Evolutionary conservation across 2,113 vertebrate species (phyloP).

Genomic region (Cyphomyrus discorhynchus): DNA sequence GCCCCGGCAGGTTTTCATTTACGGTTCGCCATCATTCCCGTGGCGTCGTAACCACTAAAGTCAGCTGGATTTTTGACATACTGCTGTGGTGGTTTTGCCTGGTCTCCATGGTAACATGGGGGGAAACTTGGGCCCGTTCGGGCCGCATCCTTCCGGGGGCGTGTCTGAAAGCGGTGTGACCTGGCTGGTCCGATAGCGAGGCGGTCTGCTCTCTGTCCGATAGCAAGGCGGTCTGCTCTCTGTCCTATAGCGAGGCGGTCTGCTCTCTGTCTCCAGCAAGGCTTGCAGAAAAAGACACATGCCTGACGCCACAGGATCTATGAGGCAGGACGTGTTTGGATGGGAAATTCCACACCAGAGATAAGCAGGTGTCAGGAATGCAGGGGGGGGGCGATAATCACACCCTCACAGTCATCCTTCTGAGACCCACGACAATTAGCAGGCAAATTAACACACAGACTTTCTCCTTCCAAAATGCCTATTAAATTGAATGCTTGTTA

Average conservation of each 20-base stretch:
- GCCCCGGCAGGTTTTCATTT: neutral
- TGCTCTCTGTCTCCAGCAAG: neutral
- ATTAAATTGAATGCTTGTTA: neutral
- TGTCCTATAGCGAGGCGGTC: neutral
- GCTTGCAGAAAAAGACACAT: neutral
- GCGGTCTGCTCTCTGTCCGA: neutral
- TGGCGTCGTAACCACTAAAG: neutral
- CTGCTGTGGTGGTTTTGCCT: neutral
- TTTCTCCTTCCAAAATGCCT: neutral
- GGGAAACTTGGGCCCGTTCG: neutral
- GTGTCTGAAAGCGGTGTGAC: neutral
- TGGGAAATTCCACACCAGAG: conserved; percentile 2
- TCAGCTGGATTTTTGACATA: neutral
- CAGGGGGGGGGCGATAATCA: neutral
- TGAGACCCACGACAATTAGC: neutral
- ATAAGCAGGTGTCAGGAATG: conserved; percentile 5
- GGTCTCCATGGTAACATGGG: neutral
- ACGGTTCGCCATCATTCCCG: neutral
- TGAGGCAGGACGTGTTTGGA: neutral
- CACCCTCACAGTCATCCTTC: neutral
- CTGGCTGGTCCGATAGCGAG: neutral
- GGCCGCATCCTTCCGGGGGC: neutral
- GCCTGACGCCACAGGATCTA: neutral
- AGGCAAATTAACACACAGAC: neutral
- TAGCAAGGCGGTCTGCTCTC: too few species aligned